Base-by-base conservation (phyloP, 2,888 invertebrate species). In the Augiades crinisus region DNA sequence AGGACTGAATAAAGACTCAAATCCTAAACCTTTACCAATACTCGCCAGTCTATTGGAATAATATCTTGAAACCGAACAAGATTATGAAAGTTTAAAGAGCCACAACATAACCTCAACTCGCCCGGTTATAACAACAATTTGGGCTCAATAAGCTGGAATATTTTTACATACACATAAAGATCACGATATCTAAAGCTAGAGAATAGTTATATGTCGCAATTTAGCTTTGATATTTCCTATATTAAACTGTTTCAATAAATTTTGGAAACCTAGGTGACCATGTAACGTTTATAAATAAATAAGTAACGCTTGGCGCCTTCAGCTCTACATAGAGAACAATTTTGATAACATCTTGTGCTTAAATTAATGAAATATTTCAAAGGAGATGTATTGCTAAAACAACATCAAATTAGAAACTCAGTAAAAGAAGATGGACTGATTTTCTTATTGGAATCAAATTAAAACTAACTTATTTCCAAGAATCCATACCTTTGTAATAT, bases 91-190 rank as follows among this genome's bases (percentile, higher is more conserved):
- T 2, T 27, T n/a, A 10, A 10, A 8, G 10, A 19, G n/a, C 10
- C 7, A 10, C 36, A 36, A 36, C 36, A 36, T 36, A 36, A 36
- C 36, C 36, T 36, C 36, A 36, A 36, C 17, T 19, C 19, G 4
- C 10, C 4, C 10, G 4, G 27, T 27, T 27, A n/a, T 1, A 27
- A 27, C 27, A 27, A n/a, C 10, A 10, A 10, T 27, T 27, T 27
- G 10, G 10, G 4, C 4, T 10, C 4, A 27, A 27, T 10, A 3
- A 10, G 2, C 30, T 12, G 12, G 12, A 5, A 30, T 30, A 12
- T 30, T 30, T 12, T 30, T 6, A 4, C 10, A 2, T 30, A 12
- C 2, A 30, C 5, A 12, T 12, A 5, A 30, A 30, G 10, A 10
- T 12, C 5, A 12, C 2, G 10, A 12, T 5, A 12, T 12, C 5